Evolutionary conservation across 2,113 vertebrate genomes (phyloP), one percentile per base, ranked within the genome.

Genomic region (Sinocyclocheilus anshuiensis): DNA sequence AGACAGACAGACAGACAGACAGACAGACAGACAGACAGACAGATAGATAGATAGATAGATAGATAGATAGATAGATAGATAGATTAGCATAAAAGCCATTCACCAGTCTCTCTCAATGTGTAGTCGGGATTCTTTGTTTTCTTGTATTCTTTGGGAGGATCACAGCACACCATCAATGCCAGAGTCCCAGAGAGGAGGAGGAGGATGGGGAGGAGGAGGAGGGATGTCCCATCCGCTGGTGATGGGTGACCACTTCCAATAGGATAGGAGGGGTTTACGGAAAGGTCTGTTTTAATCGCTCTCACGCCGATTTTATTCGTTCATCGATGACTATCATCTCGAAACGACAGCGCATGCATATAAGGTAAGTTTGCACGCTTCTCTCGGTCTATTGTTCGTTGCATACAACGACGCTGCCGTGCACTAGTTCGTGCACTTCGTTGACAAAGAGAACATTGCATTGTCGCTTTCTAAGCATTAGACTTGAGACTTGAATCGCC

Each of bases 191-290:
- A 39, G 80, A 81, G 80, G 33, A 42, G 59, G 59, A 61, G 67
- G 67, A 61, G 67, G 81, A 33, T 42, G 80, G 33, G 29, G 42
- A 45, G 75, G 75, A 9, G 63, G 80, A 57, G 69, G 65, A 72
- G 81, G 48, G 67, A 18, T 84, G 82, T 84, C 82, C 82, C 82
- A 84, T 74, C 48, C 65, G 50, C 50, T 83, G 48, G 13, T 84
- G 82, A 84, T 84, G 82, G 20, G 82, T 84, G 67, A 84, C 72
- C 59, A 55, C 80, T 83, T 87, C 71, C 22, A 57, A 77, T 77
- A 75, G 86, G 80, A 83, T 87, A 87, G 86, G 80, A 83, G 86
- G 72, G 79, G 80, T 77, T 74, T 84, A 78, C 36, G 71, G n/a
- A 59, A 50, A 63, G 57, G 39, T 53, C 71, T 76, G 71, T 67